Conservation (phyloP, 2,888 invertebrate genomes). For the Axea sp. region DNA sequence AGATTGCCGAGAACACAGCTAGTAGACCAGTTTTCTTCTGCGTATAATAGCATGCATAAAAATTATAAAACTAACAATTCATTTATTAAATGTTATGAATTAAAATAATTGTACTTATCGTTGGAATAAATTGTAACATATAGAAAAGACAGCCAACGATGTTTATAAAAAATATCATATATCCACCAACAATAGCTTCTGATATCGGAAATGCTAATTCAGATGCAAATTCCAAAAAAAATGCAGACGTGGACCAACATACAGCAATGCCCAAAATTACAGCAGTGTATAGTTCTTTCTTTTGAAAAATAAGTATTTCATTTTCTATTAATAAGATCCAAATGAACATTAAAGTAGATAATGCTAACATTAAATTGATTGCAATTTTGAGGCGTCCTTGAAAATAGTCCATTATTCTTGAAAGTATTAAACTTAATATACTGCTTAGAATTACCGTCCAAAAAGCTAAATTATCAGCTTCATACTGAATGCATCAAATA, state of each 20-base stretch:
- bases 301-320: conserved; percentile 65
- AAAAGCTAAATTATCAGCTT: conserved; percentile 71
- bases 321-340: conserved; percentile 69
- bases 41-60: too few species aligned
- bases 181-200: conserved; percentile 73
- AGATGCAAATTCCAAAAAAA: conserved; percentile 72
- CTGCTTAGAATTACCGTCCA: conserved; percentile 73
- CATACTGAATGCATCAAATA: conserved; percentile 58
- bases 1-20: conserved; percentile 20
- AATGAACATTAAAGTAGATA: conserved; percentile 69
- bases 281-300: conserved; percentile 67
- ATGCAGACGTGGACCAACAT: conserved; percentile 71
- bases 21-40: conserved; percentile 22
- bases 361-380: conserved; percentile 62
- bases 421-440: conserved; percentile 66
- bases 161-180: conserved; percentile 71
- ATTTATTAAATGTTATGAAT: too few species aligned
- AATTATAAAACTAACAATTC: too few species aligned
- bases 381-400: conserved; percentile 69
- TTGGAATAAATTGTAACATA: conserved; percentile 64
- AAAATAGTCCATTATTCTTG: conserved; percentile 68
- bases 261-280: conserved; percentile 69
- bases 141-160: conserved; percentile 65
- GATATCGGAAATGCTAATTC: conserved; percentile 73
- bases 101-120: too few species aligned